phyloP scores from a whole-genome alignment of 2,113 vertebrate species.

The Lota lota region DNA sequence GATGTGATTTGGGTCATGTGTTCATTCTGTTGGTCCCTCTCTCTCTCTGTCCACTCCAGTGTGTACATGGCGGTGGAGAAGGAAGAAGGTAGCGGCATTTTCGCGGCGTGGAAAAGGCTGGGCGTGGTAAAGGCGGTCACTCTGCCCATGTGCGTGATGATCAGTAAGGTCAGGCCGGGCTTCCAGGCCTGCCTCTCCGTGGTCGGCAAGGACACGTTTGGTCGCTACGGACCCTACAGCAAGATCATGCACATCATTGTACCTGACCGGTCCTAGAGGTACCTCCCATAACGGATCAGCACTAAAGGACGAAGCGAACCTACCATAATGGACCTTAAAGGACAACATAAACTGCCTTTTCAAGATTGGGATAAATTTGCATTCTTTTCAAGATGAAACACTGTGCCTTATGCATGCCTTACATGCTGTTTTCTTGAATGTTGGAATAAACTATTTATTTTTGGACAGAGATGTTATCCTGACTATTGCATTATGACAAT shows the following conservation, averaged over 20 bases:
- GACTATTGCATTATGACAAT: too few relatives aligned
- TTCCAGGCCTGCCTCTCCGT: background rate
- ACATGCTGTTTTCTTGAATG: too few relatives aligned
- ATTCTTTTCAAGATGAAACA: too few relatives aligned
- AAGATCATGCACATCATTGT: background rate
- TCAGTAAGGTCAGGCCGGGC: slow-evolving; percentile 61
- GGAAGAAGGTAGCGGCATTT: slow-evolving; percentile 24
- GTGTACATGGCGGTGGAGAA: slow-evolving; percentile 64
- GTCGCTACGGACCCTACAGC: background rate
- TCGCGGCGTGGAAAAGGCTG: slow-evolving; percentile 54
- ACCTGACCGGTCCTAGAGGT: background rate
- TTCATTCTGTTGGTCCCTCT: too few relatives aligned
- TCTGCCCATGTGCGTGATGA: slow-evolving; percentile 72
- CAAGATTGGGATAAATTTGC: too few relatives aligned
- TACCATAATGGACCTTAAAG: background rate
- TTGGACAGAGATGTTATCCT: too few relatives aligned
- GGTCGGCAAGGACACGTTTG: background rate
- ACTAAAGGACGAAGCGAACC: background rate
- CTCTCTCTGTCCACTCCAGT: slow-evolving; percentile 22
- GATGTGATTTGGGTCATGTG: too few relatives aligned
- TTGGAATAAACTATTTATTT: too few relatives aligned
- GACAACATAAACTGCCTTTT: too few relatives aligned
- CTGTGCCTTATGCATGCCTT: too few relatives aligned
- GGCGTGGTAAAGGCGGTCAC: slow-evolving; percentile 63
- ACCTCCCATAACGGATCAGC: background rate